Percentiles rank a stretch among this genome's conserved stretches.
Evolutionary conservation across 1,140 invertebrate species (phyloP).

Genomic region (Agraylea sexmaculata): DNA sequence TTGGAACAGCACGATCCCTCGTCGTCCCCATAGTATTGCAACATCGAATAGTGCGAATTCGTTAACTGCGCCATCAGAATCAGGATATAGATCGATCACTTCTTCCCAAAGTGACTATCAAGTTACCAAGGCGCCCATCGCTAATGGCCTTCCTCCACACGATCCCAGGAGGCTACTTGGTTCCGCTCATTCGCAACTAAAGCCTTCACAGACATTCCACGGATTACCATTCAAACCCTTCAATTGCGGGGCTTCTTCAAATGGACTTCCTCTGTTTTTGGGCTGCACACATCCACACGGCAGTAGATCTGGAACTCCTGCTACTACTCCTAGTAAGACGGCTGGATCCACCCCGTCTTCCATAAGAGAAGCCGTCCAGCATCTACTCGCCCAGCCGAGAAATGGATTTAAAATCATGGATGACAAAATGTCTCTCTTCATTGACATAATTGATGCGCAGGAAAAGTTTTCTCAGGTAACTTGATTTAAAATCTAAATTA

Average conservation of each 20-base stretch:
- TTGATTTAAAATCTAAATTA: too few species aligned
- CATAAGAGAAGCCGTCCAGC: conserved; percentile 51
- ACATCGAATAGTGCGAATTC: conserved; percentile 20
- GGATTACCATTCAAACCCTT: conserved; percentile 43
- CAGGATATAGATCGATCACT: conserved; percentile 42
- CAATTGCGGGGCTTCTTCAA: conserved; percentile 34
- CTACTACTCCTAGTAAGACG: conserved; percentile 32
- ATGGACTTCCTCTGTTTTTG: conserved; percentile 37
- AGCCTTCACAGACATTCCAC: conserved; percentile 50
- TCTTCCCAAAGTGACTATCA: conserved; percentile 50
- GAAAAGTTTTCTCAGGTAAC: conserved; percentile 66
- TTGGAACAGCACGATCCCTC: conserved; percentile 37
- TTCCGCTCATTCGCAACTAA: conserved; percentile 23
- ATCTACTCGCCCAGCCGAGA: conserved; percentile 50
- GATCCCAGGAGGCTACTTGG: conserved; percentile 16
- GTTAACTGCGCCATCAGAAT: conserved; percentile 32
- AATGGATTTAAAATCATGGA: conserved; percentile 64
- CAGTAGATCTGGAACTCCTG: conserved; percentile 25
- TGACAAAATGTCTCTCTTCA: conserved; percentile 62
- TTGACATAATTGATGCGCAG: conserved; percentile 69
- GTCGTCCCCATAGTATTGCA: conserved; percentile 34
- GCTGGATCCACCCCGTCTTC: conserved; percentile 40
- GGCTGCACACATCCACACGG: conserved; percentile 36
- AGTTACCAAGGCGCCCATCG: conserved; percentile 32
- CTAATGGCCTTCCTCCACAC: conserved; percentile 16